Conservation (phyloP, 2,888 invertebrate genomes). For the Protonemura montana region DNA sequence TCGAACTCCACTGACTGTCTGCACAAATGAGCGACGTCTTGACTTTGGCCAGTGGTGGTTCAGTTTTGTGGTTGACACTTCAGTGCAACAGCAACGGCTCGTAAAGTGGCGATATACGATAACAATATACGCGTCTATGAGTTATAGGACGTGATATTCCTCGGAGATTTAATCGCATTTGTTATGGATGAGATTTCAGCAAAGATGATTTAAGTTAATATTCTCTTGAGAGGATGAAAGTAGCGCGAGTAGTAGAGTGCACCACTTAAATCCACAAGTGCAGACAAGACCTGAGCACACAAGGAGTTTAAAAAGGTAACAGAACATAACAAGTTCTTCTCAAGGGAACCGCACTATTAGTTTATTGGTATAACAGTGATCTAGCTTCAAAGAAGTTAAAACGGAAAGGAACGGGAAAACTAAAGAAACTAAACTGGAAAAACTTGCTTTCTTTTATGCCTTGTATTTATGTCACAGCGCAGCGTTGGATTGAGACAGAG, state of each 20-base stretch:
- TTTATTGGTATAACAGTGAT: neutral
- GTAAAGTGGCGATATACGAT: neutral
- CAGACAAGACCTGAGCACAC: no score
- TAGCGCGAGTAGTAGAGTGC: neutral
- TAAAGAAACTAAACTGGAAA: neutral
- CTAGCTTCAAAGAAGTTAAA: neutral
- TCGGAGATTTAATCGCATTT: neutral
- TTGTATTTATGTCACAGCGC: neutral
- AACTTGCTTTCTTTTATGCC: neutral
- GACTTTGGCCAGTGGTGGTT: neutral
- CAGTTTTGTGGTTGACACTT: neutral
- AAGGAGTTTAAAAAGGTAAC: neutral
- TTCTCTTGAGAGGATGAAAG: neutral
- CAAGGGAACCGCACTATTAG: neutral
- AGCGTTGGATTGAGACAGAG: neutral
- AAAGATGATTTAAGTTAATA: neutral
- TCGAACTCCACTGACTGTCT: neutral
- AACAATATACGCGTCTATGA: neutral
- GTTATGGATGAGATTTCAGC: neutral
- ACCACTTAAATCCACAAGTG: neutral
- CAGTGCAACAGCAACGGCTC: neutral
- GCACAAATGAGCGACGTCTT: neutral
- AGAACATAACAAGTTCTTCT: no score
- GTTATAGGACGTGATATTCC: neutral
- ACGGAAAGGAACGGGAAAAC: neutral